These are phyloP conservation scores for Aldrovandia affinis DNA, from an alignment of 2,797 vertebrate genomes.

Conservation along the genomic window DNA sequence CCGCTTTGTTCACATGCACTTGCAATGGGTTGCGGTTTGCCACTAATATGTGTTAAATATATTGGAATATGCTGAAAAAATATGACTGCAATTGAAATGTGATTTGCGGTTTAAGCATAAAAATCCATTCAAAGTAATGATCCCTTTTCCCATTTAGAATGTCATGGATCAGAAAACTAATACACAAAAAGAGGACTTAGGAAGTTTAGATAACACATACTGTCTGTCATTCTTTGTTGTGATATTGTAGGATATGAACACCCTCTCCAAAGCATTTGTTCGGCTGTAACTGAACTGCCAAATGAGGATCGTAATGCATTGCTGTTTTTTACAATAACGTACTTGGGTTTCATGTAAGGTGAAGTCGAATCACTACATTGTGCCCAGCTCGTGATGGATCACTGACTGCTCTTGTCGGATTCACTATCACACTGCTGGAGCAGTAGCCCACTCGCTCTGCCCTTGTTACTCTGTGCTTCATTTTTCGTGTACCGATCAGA, in stretches of 20 bases:
- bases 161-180: no score
- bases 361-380: background rate
- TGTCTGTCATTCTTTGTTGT: background rate
- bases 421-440: background rate
- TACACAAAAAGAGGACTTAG: no score
- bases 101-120: no score
- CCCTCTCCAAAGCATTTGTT: no score
- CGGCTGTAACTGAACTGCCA: background rate
- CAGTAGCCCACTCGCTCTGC: background rate
- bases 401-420: background rate
- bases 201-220: background rate
- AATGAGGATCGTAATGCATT: background rate
- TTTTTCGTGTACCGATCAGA: background rate
- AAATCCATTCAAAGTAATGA: no score
- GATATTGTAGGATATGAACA: background rate
- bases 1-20: no score
- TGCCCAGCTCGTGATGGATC: background rate
- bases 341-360: background rate
- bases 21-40: no score
- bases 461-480: background rate
- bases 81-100: no score
- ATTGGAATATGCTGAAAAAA: no score
- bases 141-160: no score
- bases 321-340: background rate
- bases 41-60: no score